Base-by-base conservation (phyloP, 2,113 vertebrate genomes). In the Oophaga pumilio region DNA sequence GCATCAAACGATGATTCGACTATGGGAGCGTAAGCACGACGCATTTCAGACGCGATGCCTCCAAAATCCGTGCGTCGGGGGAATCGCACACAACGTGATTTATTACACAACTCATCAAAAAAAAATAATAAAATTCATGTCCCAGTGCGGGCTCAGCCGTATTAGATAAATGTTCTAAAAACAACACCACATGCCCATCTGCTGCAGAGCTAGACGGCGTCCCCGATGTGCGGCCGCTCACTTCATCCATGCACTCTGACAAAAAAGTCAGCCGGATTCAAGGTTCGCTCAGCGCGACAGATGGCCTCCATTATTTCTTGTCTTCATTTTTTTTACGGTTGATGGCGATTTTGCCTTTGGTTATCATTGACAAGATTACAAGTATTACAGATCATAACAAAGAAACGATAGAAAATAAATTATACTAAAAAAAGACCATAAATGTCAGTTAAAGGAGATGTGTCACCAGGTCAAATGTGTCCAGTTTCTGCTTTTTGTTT, bases 101-200 rank as follows among this genome's bases (percentile, higher is more conserved):
- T 68, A 86, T 78, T 28, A 80, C 33, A 14, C 12, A 18, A 14
- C 60, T 68, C 59, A 68, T 86, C 76, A 68, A 60, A 69, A 86
- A 79, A 33, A 68, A 60, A 56, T 79, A 79, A 33, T 56, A 68
- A 64, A 68, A 68, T 56, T 68, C 43, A n/a, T 33, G 28, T 79
- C 52, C 69, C 43, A 71, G 76, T 66, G 66, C 17, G 84, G 53
- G 60, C 15, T 69, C 12, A 26, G 22, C 60, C 20, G 57, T n/a
- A 43, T n/a, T 79, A 79, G 62, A 86, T 80, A 86, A 86, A 86
- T 64, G 62, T 80, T 69, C 85, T 86, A 79, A 86, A 78, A 86
- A 56, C 60, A 86, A 8, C 85, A 80, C 8, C 62, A 6, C n/a
- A 28, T 9, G 50, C n/a, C 85, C 85, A 86, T 86, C 85, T 86